A percentile compares a stretch with the other conserved stretches of the same genome.
Evolutionary conservation across 1,140 invertebrate genomes (phyloP).

Genomic region (Calliopsis andreniformis): DNA sequence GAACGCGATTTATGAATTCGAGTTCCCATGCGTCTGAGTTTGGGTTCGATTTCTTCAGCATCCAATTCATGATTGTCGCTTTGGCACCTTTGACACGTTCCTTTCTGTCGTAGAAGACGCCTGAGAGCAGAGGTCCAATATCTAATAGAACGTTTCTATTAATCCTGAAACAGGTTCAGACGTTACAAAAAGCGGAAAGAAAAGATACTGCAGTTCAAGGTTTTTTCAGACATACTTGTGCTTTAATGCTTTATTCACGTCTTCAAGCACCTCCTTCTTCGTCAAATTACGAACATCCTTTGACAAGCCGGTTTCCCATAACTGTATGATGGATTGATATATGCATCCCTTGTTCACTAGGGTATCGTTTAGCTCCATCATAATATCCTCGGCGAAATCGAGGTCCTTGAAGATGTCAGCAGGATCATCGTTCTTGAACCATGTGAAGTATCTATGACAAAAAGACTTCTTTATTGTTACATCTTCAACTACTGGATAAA

Average conservation of each 20-base stretch:
- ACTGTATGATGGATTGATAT: conserved; percentile 75
- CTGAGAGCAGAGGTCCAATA: conserved; percentile 70
- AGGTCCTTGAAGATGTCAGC: conserved; percentile 41
- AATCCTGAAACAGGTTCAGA: conserved; percentile 42
- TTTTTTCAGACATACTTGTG: conserved; percentile 65
- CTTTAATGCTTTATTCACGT: conserved; percentile 71
- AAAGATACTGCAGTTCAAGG: background rate
- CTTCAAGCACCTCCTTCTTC: conserved; percentile 66
- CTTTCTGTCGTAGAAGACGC: conserved; percentile 67
- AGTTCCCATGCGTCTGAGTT: conserved; percentile 74
- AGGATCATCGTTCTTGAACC: conserved; percentile 69
- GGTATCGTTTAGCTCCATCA: conserved; percentile 65
- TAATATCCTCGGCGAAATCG: conserved; percentile 60
- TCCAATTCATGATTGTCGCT: conserved; percentile 78
- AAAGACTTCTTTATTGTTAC: background rate
- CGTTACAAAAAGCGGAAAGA: background rate
- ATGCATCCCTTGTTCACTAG: conserved; percentile 72
- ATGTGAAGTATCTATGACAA: conserved; percentile 72
- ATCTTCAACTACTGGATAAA: no score
- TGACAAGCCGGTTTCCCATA: conserved; percentile 67
- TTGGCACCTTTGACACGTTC: conserved; percentile 70
- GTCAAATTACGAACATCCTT: conserved; percentile 67
- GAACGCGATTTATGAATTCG: conserved; percentile 75
- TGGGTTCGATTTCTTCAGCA: conserved; percentile 74
- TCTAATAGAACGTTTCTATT: conserved; percentile 70